A percentile compares a stretch with the other conserved stretches of the same genome.
phyloP scores from a whole-genome alignment of 2,888 invertebrate genomes.

The Dolomedes plantarius region DNA sequence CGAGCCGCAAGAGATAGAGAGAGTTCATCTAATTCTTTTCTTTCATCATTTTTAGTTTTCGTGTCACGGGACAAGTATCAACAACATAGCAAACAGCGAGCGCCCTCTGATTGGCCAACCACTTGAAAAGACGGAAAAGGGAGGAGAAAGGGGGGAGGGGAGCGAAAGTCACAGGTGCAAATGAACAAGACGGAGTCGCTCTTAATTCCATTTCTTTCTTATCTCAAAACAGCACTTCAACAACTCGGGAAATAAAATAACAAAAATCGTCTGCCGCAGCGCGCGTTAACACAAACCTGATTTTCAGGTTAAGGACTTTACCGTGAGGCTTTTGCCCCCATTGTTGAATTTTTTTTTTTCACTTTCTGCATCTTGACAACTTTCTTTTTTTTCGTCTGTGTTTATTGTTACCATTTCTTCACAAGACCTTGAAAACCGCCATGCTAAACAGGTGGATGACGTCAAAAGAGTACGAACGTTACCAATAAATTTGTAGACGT shows the following conservation, averaged over 20 bases:
- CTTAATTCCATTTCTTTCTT: neutral
- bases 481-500: too few species aligned
- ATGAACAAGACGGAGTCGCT: neutral
- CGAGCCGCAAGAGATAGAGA: too few species aligned
- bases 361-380: neutral
- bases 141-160: neutral
- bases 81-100: neutral
- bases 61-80: neutral
- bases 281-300: neutral
- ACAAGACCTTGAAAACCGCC: too few species aligned
- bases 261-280: neutral
- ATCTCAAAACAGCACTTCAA: neutral
- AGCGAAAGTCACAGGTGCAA: neutral
- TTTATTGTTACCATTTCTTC: too few species aligned
- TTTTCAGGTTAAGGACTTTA: slow-evolving; percentile 10
- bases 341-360: neutral
- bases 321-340: neutral
- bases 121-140: neutral
- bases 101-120: neutral
- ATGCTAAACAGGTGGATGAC: too few species aligned
- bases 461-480: too few species aligned
- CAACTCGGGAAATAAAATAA: neutral
- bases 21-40: too few species aligned
- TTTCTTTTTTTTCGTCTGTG: neutral
- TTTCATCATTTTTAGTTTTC: too few species aligned